Conservation (phyloP, 1,140 invertebrate species). For the Hetaerina americana region DNA sequence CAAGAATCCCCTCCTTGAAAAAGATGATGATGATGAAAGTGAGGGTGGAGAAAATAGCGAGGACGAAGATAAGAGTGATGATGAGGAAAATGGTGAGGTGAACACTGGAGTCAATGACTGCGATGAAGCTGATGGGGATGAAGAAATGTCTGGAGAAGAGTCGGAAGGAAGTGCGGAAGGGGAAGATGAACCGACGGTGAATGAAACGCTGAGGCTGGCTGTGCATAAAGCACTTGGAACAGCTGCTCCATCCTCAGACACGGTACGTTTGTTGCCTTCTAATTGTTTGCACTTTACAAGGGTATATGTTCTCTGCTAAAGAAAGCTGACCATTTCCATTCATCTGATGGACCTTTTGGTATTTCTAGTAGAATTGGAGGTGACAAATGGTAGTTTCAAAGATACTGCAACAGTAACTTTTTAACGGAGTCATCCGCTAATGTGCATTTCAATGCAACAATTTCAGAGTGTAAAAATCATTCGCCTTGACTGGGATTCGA, state of each 20-base stretch:
- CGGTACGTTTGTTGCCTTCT: background rate
- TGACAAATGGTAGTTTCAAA: too few relatives aligned
- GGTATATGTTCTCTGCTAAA: too few relatives aligned
- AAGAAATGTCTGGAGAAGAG: conserved; percentile 25
- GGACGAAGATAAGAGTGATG: conserved; percentile 25
- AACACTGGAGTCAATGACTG: conserved; percentile 21
- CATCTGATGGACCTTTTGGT: too few relatives aligned
- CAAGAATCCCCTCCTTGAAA: conserved; percentile 37
- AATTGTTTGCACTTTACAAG: too few relatives aligned
- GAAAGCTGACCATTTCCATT: too few relatives aligned
- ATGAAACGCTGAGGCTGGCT: conserved; percentile 48
- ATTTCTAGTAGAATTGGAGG: too few relatives aligned
- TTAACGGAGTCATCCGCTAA: too few relatives aligned
- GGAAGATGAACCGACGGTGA: conserved; percentile 44
- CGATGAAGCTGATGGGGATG: conserved; percentile 21
- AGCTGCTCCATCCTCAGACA: conserved; percentile 38
- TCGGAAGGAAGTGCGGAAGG: conserved; percentile 35
- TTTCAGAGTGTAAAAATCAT: too few relatives aligned
- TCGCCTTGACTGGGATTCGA: too few relatives aligned
- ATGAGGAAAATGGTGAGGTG: conserved; percentile 19
- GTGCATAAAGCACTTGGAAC: conserved; percentile 43
- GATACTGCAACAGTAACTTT: too few relatives aligned
- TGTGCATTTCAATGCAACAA: too few relatives aligned
- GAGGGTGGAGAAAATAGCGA: conserved; percentile 19
- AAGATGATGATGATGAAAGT: conserved; percentile 23